phyloP scores from a whole-genome alignment of 2,888 invertebrate genomes.

The Melanchra persicariae region DNA sequence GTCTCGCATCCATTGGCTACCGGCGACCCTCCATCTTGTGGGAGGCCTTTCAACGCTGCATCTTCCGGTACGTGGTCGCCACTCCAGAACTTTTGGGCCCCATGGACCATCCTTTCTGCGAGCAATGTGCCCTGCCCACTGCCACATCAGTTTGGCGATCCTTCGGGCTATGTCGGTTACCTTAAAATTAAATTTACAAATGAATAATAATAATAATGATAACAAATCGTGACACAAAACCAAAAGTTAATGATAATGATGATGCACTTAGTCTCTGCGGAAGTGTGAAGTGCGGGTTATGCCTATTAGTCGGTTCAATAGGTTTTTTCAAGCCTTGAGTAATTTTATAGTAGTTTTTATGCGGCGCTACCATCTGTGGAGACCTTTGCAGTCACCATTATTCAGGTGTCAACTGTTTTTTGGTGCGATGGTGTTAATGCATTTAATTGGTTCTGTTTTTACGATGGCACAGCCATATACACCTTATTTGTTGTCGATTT shows the following conservation, averaged over 20 bases:
- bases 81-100: no score
- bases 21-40: no score
- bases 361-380: slow-evolving; percentile 30
- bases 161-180: no score
- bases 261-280: slow-evolving; percentile 19
- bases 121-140: no score
- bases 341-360: slow-evolving; percentile 34
- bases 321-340: slow-evolving; percentile 50
- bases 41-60: no score
- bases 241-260: slow-evolving; percentile 25
- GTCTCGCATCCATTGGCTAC: no score
- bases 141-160: no score
- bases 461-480: neutral
- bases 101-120: no score
- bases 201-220: no score
- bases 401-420: slow-evolving; percentile 13
- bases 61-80: no score
- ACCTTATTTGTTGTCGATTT: no score
- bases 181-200: no score
- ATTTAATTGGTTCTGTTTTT: slow-evolving; percentile 23
- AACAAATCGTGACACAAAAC: slow-evolving; percentile 8
- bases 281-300: slow-evolving; percentile 17
- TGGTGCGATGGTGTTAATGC: neutral
- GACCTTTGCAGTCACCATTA: slow-evolving; percentile 41
- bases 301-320: slow-evolving; percentile 17